Evolutionary conservation across 1,140 invertebrate genomes (phyloP).

Genomic region (Epicauta chinensis): DNA sequence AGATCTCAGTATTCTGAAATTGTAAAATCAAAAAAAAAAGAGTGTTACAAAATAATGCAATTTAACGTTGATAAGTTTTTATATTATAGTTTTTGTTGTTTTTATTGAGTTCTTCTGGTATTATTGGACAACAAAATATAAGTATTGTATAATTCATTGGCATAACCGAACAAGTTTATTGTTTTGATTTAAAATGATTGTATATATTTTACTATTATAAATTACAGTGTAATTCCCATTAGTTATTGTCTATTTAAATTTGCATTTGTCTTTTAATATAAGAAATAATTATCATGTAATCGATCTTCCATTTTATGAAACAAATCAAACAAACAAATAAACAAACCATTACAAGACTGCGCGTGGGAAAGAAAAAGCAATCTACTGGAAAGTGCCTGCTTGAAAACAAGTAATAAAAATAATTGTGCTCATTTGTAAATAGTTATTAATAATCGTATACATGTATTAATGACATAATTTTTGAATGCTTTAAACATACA

Average conservation of each 20-base stretch:
- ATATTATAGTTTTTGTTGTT: background rate
- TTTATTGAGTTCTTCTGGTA: background rate
- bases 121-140: background rate
- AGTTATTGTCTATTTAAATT: no score
- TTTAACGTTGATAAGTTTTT: background rate
- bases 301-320: conserved; percentile 14
- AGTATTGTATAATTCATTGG: background rate
- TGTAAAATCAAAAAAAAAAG: background rate
- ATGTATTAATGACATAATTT: conserved; percentile 20
- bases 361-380: conserved; percentile 3
- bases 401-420: conserved; percentile 16
- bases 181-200: background rate
- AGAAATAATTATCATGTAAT: background rate
- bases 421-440: conserved; percentile 29
- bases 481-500: conserved; percentile 31
- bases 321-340: background rate
- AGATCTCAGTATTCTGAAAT: conserved; percentile 15
- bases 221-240: no score
- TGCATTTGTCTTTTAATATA: no score
- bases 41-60: background rate
- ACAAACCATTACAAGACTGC: conserved; percentile 11
- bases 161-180: background rate
- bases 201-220: conserved; percentile 5
- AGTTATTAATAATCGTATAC: conserved; percentile 27
- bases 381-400: conserved; percentile 27